These are phyloP conservation scores for Pocillopora meandrina DNA, from an alignment of 92 coral and sea anemone species.

Conservation along the genomic window DNA sequence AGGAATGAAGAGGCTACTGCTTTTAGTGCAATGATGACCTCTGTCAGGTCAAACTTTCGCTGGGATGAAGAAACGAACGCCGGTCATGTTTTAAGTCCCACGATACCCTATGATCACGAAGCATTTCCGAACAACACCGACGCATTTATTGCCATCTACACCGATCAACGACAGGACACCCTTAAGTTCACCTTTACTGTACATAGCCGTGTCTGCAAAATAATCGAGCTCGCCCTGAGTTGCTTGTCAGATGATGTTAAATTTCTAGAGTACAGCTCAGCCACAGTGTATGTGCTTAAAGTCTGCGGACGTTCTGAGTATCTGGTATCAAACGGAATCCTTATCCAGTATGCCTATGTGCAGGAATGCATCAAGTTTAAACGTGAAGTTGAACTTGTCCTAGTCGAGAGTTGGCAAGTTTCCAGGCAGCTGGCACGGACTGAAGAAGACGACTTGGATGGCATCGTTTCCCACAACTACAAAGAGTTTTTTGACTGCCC, in stretches of 20 bases:
- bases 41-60: conserved; percentile 68
- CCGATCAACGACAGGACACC: conserved; percentile 78
- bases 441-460: conserved; percentile 75
- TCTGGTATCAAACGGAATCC: conserved; percentile 71
- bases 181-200: conserved; percentile 70
- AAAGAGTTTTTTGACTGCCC: conserved; percentile 94
- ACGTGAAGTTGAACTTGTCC: conserved; percentile 77
- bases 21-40: conserved; percentile 77
- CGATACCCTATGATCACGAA: conserved; percentile 79
- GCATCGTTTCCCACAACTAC: conserved; percentile 77
- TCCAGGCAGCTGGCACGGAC: conserved; percentile 81
- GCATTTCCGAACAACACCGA: conserved; percentile 70
- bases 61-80: conserved; percentile 77
- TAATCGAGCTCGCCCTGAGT: conserved; percentile 70
- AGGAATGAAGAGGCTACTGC: conserved; percentile 90
- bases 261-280: conserved; percentile 35
- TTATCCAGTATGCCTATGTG: conserved; percentile 91
- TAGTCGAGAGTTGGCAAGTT: conserved; percentile 84
- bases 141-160: conserved; percentile 70
- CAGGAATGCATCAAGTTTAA: conserved; percentile 84
- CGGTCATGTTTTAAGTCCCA: conserved; percentile 92
- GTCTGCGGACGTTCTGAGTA: conserved; percentile 96
- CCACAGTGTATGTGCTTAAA: conserved; percentile 70
- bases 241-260: conserved; percentile 67
- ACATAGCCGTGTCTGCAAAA: conserved; percentile 67